Base-by-base conservation (phyloP, 2,888 invertebrate genomes). In the Leptinotarsa tumamoca region DNA sequence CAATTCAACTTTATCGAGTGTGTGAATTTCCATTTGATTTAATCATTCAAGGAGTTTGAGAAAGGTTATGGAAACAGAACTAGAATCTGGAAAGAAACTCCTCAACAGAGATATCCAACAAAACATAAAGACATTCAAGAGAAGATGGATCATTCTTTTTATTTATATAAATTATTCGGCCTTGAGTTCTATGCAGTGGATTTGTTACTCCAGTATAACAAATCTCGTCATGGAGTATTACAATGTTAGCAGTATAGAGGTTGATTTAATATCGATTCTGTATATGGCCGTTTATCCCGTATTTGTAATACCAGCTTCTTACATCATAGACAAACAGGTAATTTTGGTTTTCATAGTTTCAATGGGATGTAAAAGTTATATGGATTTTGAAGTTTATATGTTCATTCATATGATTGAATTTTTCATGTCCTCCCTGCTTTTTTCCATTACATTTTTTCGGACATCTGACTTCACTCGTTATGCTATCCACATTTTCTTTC, bases 211-310 rank as follows among this genome's bases (percentile, higher is more conserved):
- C 85, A 97, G 97, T 86, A 96, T 98, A 80, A 92, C 94, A 81
- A 94, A 96, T 86, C 92, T 96, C 75, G 91, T 98, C 58, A 90
- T 89, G 83, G 92, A 92, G 84, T 95, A 95, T 89, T 95, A 95
- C 86, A 90, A 90, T 49, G 92, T 95, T 49, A 89, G 90, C 81
- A 91, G 91, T 82, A 91, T 92, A 82, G 91, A 92, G 82, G 95
- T 98, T 71, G 95, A 98, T 88, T 97, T 97, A 97, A 96, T 98
- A 21, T 97, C 98, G 66, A 96, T 98, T 95, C 92, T 98, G 84
- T 98, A 94, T 90, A 98, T 98, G 98, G 92, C 96, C 79, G 92
- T 94, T 3, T 99, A 99, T 89, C 97, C 98, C 82, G 95, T 98
- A 4, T 92, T 98, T 80, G 96, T 99, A 84, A 95, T 99, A 85